Evolutionary conservation across 2,113 vertebrate species (phyloP).

Genomic region (Dicentrarchus labrax): DNA sequence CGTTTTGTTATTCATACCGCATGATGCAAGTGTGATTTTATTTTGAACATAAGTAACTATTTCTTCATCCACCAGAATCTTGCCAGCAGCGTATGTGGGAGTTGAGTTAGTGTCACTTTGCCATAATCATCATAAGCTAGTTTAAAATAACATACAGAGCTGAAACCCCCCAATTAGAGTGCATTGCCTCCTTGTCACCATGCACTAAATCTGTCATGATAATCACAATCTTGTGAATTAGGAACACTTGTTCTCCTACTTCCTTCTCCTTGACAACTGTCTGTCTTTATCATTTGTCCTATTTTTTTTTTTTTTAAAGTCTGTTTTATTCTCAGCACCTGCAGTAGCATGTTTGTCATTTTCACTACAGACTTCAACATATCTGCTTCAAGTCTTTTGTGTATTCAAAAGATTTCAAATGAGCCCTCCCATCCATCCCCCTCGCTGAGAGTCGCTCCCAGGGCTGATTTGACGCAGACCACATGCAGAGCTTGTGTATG

Average conservation of each 20-base stretch:
- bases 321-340: slow-evolving; percentile 41
- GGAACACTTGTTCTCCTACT: slow-evolving; percentile 42
- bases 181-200: slow-evolving; percentile 62
- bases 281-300: slow-evolving; percentile 43
- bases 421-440: slow-evolving; percentile 46
- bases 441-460: slow-evolving; percentile 61
- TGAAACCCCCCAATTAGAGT: slow-evolving; percentile 75
- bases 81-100: slow-evolving; percentile 67
- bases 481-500: slow-evolving; percentile 77
- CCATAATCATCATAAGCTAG: slow-evolving; percentile 63
- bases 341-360: slow-evolving; percentile 56
- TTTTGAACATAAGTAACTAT: slow-evolving; percentile 33
- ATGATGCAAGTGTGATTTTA: slow-evolving; percentile 47
- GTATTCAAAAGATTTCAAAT: slow-evolving; percentile 66
- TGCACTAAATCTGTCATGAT: slow-evolving; percentile 76
- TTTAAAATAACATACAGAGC: slow-evolving; percentile 71
- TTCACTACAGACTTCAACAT: slow-evolving; percentile 55
- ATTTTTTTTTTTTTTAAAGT: background rate
- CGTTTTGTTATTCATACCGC: slow-evolving; percentile 13
- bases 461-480: slow-evolving; percentile 72
- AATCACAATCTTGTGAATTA: slow-evolving; percentile 75
- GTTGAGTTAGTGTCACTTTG: slow-evolving; percentile 70
- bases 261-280: slow-evolving; percentile 39
- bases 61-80: slow-evolving; percentile 48
- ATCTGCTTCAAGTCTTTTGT: slow-evolving; percentile 59